Evolutionary conservation across 2,113 vertebrate species (phyloP).

Genomic region (Mustelus asterias): DNA sequence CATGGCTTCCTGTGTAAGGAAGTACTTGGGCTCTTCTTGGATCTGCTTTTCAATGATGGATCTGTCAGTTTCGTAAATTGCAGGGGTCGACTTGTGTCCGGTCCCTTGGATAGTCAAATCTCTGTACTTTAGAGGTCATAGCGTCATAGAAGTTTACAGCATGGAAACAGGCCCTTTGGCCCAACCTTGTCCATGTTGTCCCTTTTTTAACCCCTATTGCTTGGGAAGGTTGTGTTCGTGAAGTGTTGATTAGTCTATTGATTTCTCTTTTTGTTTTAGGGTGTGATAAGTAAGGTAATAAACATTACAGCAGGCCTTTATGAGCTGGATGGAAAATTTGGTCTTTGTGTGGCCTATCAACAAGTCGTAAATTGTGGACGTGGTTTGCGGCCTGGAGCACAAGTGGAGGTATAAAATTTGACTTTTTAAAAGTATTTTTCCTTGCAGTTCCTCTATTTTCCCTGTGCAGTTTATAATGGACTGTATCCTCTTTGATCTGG

Average conservation of each 20-base stretch:
- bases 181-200: too few relatives aligned
- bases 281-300: conserved; percentile 64
- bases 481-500: background rate
- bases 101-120: background rate
- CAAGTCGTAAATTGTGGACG: conserved; percentile 53
- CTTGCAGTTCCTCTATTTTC: background rate
- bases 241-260: background rate
- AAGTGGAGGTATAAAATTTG: conserved; percentile 59
- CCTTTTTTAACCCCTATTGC: background rate
- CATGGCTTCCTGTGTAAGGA: background rate
- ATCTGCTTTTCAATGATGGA: background rate
- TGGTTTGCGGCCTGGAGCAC: conserved; percentile 61
- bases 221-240: background rate
- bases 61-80: background rate
- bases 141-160: too few relatives aligned
- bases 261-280: conserved; percentile 52
- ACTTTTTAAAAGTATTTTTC: background rate
- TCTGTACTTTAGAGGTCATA: too few relatives aligned
- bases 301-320: conserved; percentile 70
- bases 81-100: background rate
- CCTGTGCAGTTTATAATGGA: background rate
- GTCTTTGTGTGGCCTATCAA: conserved; percentile 76
- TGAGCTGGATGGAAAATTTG: conserved; percentile 66
- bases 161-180: too few relatives aligned
- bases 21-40: background rate